Evolutionary conservation across 64 coral and sea anemone genomes (phyloP).

Genomic region (Stichodactyla mertensii): DNA sequence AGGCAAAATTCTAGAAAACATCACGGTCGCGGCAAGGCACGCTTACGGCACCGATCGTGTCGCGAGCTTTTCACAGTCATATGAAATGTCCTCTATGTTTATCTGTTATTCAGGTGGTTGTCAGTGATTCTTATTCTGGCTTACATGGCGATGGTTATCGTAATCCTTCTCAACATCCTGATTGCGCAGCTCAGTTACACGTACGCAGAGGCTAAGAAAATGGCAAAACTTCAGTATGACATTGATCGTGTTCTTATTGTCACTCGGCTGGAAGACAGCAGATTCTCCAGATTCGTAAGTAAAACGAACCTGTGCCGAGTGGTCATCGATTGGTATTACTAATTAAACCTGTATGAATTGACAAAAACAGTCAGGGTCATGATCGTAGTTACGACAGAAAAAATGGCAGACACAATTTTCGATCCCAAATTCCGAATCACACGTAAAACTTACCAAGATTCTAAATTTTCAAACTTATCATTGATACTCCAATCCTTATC

Average conservation of each 20-base stretch:
- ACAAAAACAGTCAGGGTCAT: too few species aligned
- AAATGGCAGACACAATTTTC: too few species aligned
- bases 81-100: background rate
- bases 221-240: slow-evolving; percentile 81
- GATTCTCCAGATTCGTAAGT: slow-evolving; percentile 84
- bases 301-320: background rate
- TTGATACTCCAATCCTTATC: too few species aligned
- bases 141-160: slow-evolving; percentile 96
- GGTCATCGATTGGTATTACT: background rate
- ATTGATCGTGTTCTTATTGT: slow-evolving; percentile 80
- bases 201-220: slow-evolving; percentile 82
- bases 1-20: too few species aligned
- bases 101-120: slow-evolving; percentile 47
- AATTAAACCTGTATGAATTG: too few species aligned
- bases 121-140: slow-evolving; percentile 65
- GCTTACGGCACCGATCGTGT: too few species aligned
- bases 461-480: too few species aligned
- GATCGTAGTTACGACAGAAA: too few species aligned
- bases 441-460: too few species aligned
- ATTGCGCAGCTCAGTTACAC: slow-evolving; percentile 94
- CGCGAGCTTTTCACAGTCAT: too few species aligned
- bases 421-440: too few species aligned
- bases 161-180: slow-evolving; percentile 86
- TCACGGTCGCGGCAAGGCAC: too few species aligned
- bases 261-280: slow-evolving; percentile 75